Evolutionary conservation across 2,113 vertebrate species (phyloP).

Genomic region (Corydoras maculifer): DNA sequence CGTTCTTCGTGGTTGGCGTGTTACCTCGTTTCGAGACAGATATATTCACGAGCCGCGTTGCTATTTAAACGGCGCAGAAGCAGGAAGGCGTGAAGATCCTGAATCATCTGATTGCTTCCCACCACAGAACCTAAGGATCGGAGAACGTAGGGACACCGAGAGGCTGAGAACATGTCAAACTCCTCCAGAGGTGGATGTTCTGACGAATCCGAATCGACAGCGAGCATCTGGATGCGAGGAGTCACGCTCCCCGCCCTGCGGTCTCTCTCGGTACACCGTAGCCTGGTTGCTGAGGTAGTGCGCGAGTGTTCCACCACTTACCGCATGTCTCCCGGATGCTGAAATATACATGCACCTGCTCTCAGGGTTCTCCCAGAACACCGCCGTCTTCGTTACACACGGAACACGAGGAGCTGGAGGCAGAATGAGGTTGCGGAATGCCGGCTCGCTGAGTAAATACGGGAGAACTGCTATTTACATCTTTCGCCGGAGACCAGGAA

Average conservation of each 20-base stretch:
- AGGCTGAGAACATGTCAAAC: constrained; percentile 9
- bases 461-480: constrained; percentile 21
- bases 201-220: constrained; percentile 51
- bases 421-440: constrained; percentile 9
- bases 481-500: background rate
- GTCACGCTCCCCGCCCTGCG: constrained; percentile 9
- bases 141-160: background rate
- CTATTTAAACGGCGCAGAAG: no score
- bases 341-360: constrained; percentile 39
- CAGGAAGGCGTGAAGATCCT: no score
- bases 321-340: constrained; percentile 28
- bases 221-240: constrained; percentile 44
- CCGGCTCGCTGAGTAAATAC: background rate
- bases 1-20: no score
- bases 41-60: no score
- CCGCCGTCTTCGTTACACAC: constrained; percentile 11
- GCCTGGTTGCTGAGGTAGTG: background rate
- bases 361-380: constrained; percentile 29
- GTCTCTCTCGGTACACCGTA: background rate
- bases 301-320: background rate
- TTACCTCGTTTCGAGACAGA: no score
- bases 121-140: background rate
- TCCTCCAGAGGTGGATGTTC: constrained; percentile 38
- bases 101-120: background rate
- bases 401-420: background rate